These are phyloP conservation scores for Agonopterix subpropinquella DNA, from an alignment of 2,888 invertebrate species.

Conservation along the genomic window DNA sequence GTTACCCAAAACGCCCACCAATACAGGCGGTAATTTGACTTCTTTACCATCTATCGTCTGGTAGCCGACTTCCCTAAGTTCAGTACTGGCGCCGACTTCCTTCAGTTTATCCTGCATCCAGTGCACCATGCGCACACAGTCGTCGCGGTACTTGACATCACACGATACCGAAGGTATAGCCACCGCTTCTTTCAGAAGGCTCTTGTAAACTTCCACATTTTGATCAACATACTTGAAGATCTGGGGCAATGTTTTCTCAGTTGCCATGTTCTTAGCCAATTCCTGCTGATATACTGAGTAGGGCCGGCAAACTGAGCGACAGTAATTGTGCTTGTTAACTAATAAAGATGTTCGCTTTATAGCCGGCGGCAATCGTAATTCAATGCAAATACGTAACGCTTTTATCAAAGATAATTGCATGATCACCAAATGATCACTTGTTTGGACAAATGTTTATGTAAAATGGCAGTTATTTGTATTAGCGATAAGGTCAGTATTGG, in stretches of 20 bases:
- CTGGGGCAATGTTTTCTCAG: slow-evolving; percentile 49
- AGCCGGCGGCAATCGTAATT: slow-evolving; percentile 31
- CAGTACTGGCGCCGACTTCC: slow-evolving; percentile 81
- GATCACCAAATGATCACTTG: neutral
- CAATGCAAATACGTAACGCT: slow-evolving; percentile 32
- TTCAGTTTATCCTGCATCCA: slow-evolving; percentile 85
- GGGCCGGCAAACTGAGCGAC: slow-evolving; percentile 18
- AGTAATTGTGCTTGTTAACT: slow-evolving; percentile 9
- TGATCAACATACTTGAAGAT: slow-evolving; percentile 85
- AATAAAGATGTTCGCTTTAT: slow-evolving; percentile 9
- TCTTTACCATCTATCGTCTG: slow-evolving; percentile 83
- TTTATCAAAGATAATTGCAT: slow-evolving; percentile 14
- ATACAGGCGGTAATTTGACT: slow-evolving; percentile 89
- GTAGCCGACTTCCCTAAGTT: slow-evolving; percentile 85
- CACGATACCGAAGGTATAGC: slow-evolving; percentile 97
- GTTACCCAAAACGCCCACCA: slow-evolving; percentile 86
- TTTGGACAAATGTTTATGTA: no score
- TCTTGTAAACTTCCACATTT: slow-evolving; percentile 84
- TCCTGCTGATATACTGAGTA: slow-evolving; percentile 34
- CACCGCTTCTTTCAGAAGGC: slow-evolving; percentile 88
- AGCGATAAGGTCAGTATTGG: no score
- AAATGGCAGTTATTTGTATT: no score
- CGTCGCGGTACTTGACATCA: slow-evolving; percentile 87
- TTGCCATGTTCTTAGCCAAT: slow-evolving; percentile 46
- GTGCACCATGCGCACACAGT: slow-evolving; percentile 89